Evolutionary conservation across 2,797 vertebrate genomes (phyloP).

Genomic region (Hafferia zeledoni): DNA sequence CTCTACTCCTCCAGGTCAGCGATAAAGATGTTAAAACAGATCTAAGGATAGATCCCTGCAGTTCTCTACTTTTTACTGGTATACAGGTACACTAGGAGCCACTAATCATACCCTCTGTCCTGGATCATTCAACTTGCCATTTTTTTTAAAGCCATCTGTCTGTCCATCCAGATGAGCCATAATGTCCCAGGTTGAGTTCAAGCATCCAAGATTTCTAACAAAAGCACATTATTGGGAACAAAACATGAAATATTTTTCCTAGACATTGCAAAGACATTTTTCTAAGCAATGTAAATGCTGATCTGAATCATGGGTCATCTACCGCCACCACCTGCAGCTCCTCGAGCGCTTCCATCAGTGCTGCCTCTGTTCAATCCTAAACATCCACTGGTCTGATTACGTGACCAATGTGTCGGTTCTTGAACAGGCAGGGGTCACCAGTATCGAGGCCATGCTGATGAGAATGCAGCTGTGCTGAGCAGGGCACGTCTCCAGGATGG

Average conservation of each 20-base stretch:
- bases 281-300: background rate
- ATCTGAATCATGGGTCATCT: background rate
- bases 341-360: no score
- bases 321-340: no score
- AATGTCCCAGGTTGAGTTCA: background rate
- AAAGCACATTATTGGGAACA: background rate
- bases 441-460: no score
- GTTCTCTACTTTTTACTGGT: background rate
- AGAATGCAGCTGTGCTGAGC: no score
- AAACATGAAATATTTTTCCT: background rate
- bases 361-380: no score
- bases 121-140: background rate
- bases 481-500: no score
- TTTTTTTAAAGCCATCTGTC: background rate
- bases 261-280: background rate
- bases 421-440: no score
- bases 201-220: background rate
- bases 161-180: background rate
- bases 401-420: no score
- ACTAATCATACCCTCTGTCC: background rate
- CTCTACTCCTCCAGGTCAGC: background rate
- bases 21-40: background rate
- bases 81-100: background rate
- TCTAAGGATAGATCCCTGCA: background rate
- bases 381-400: no score